Base-by-base conservation (phyloP, 64 coral and sea anemone genomes). In the Stichodactyla helianthus region DNA sequence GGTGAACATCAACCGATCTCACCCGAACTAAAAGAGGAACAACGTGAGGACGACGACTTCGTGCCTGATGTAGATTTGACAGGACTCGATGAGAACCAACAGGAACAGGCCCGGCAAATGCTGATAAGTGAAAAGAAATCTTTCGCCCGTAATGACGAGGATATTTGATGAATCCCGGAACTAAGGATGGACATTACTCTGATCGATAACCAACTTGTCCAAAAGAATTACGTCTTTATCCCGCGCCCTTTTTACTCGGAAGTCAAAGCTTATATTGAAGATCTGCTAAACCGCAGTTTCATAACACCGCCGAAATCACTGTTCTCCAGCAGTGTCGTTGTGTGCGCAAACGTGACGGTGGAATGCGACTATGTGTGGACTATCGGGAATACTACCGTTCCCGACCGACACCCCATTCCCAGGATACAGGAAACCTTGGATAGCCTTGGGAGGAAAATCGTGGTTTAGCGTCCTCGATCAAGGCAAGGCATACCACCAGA, bases 401-500 rank as follows among this genome's bases (percentile, higher is more conserved):
- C n/a, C n/a, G n/a, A n/a, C n/a, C n/a, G n/a, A n/a, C n/a, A n/a
- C n/a, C n/a, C n/a, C n/a, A n/a, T n/a, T n/a, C n/a, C n/a, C n/a
- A 67, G 63, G 63, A 67, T 67, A 12, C 63, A 67, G n/a, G 63
- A 67, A 67, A 67, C 63, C n/a, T n/a, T 67, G 12, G 63, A 67
- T 67, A 67, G n/a, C n/a, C 63, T 85, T 3, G 83, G n/a, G 83
- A 19, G 83, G 83, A 50, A 85, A 85, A 27, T n/a, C 55, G 19
- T 85, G 83, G 83, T 85, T 85, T 57, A 85, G 55, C 61, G 83
- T 85, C 19, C 83, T 85, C 25, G 54, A 85, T 26, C 83, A 85
- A 15, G 83, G 54, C 14, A 85, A 85, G 59, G 83, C 83, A 9
- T 85, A 85, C 22, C 83, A 85, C 17, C 83, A 60, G 83, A 57